These are phyloP conservation scores for Hafferia zeledoni DNA, from an alignment of 2,797 vertebrate genomes.

Conservation along the genomic window DNA sequence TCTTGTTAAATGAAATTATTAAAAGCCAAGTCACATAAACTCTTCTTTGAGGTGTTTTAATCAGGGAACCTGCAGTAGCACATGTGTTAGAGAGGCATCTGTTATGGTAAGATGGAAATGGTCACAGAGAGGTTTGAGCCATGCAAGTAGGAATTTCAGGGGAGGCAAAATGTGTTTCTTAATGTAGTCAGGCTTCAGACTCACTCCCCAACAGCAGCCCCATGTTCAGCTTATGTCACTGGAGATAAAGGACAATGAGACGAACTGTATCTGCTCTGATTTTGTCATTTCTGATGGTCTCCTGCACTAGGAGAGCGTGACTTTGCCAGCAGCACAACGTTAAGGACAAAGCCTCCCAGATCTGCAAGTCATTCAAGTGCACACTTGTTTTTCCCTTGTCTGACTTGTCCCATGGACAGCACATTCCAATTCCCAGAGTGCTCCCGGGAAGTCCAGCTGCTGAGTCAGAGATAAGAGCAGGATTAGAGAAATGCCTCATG, in stretches of 20 bases:
- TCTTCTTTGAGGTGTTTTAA: background rate
- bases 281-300: background rate
- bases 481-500: rapidly evolving
- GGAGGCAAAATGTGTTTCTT: background rate
- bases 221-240: background rate
- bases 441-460: background rate
- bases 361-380: background rate
- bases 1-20: background rate
- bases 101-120: background rate
- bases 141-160: background rate
- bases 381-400: background rate
- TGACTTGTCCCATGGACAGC: rapidly evolving
- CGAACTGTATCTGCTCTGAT: background rate
- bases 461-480: background rate
- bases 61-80: background rate
- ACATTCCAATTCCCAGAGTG: background rate
- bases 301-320: background rate
- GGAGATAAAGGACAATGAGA: background rate
- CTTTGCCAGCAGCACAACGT: background rate
- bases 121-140: background rate
- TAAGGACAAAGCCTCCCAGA: background rate
- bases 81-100: background rate
- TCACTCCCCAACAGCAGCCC: background rate
- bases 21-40: background rate
- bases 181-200: background rate